Evolutionary conservation across 2,797 vertebrate species (phyloP).

Genomic region (Oreochromis mossambicus): DNA sequence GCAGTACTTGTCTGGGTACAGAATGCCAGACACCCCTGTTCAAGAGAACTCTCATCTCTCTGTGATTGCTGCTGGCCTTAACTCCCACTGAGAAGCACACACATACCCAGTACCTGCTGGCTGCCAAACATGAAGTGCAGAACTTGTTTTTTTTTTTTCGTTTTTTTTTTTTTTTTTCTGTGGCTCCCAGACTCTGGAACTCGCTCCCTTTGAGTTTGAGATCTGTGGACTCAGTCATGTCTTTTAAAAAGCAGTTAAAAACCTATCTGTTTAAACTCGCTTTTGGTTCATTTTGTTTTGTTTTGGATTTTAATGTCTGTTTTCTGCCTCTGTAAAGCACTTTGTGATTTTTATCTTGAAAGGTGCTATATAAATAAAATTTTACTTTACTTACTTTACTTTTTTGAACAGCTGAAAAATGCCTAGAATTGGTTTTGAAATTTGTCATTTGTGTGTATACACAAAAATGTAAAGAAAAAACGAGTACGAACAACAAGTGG

Average conservation of each 20-base stretch:
- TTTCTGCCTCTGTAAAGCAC: no score
- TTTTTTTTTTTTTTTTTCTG: neutral
- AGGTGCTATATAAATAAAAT: no score
- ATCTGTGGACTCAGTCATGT: no score
- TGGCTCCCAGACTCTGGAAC: no score
- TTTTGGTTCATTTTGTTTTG: no score
- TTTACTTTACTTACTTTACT: no score
- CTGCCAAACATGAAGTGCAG: slow-evolving; percentile 23
- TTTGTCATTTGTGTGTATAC: neutral
- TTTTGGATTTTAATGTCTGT: no score
- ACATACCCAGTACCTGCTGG: neutral
- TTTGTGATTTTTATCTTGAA: no score
- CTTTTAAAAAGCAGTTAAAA: no score
- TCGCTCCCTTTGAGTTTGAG: no score
- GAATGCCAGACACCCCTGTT: slow-evolving; percentile 17
- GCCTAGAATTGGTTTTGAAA: neutral
- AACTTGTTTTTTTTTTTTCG: neutral
- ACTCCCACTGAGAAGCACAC: slow-evolving; percentile 11
- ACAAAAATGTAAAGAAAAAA: neutral
- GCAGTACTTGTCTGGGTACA: slow-evolving; percentile 4
- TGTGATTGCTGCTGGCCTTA: slow-evolving; percentile 14
- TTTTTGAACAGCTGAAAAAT: neutral
- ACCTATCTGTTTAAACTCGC: no score
- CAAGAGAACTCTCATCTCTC: slow-evolving; percentile 26
- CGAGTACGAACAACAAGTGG: rapidly evolving